Conservation (phyloP, 2,113 vertebrate genomes). For the Halcyon senegalensis region DNA sequence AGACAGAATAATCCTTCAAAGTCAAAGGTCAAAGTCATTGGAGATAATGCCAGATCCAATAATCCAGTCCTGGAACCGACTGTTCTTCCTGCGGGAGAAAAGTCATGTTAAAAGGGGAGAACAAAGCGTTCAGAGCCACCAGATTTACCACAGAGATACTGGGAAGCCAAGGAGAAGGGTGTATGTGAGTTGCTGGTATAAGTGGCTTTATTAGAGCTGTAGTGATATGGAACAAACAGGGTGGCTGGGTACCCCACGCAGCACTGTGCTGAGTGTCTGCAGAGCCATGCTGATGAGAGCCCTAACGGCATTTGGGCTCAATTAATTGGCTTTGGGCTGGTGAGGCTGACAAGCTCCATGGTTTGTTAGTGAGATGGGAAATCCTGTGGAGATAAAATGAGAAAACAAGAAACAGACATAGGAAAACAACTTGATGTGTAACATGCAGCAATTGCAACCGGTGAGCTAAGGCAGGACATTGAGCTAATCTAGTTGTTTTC, state of each 20-base stretch:
- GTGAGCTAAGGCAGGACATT: neutral
- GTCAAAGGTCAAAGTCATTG: neutral
- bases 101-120: neutral
- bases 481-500: neutral
- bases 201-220: neutral
- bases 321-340: neutral
- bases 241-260: fast-evolving
- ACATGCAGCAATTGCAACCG: neutral
- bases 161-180: neutral
- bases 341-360: fast-evolving
- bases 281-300: neutral
- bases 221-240: neutral
- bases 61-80: neutral
- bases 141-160: neutral
- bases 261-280: neutral
- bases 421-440: neutral
- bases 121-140: neutral
- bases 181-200: neutral
- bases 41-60: neutral
- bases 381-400: neutral
- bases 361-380: neutral
- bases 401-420: neutral
- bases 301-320: neutral
- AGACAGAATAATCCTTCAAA: neutral
- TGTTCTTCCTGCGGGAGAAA: neutral